phyloP scores from a whole-genome alignment of 2,888 invertebrate species.

The Drosophila subsilvestris region DNA sequence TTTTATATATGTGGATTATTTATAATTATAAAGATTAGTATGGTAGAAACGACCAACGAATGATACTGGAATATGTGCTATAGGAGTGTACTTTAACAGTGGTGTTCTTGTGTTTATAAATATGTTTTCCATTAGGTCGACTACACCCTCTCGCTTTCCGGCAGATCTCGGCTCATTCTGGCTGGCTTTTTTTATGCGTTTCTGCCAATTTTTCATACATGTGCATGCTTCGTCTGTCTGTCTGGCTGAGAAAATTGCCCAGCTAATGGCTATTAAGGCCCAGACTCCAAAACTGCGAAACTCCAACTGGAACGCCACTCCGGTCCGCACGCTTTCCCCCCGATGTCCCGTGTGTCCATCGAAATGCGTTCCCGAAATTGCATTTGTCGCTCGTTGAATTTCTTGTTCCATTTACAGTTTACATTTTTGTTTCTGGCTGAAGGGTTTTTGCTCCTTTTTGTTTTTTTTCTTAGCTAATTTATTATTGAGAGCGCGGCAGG shows the following conservation, averaged over 20 bases:
- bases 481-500: constrained; percentile 57
- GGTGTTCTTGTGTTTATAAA: background rate
- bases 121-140: background rate
- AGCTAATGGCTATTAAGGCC: constrained; percentile 74
- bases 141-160: background rate
- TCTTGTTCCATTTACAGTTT: constrained; percentile 63
- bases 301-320: constrained; percentile 33
- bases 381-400: constrained; percentile 59
- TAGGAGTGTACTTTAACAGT: too few species aligned
- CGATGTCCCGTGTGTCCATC: constrained; percentile 19
- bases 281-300: constrained; percentile 43
- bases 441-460: background rate
- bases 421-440: constrained; percentile 19
- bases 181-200: constrained; percentile 47
- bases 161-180: constrained; percentile 14
- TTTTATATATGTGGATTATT: too few species aligned
- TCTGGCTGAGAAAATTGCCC: constrained; percentile 57
- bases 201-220: constrained; percentile 66
- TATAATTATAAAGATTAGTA: too few species aligned
- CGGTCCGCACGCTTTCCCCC: constrained; percentile 6
- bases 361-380: constrained; percentile 64
- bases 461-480: constrained; percentile 66
- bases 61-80: too few species aligned
- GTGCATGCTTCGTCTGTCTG: constrained; percentile 16
- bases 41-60: too few species aligned